Evolutionary conservation across 2,797 vertebrate species (phyloP).

Genomic region (Prionace glauca): DNA sequence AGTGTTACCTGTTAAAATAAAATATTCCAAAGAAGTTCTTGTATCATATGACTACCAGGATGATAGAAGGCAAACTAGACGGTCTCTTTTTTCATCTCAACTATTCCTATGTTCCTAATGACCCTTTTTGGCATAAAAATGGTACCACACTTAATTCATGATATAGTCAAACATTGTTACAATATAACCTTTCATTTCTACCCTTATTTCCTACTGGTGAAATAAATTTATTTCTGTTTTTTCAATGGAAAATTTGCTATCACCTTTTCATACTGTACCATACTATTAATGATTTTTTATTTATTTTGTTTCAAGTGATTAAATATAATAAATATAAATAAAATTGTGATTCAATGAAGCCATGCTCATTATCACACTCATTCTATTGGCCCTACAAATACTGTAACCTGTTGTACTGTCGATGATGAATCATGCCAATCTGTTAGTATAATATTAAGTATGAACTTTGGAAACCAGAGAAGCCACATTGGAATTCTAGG

Average conservation of each 20-base stretch:
- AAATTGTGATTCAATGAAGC: neutral
- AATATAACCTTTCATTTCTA: neutral
- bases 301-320: neutral
- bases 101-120: neutral
- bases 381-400: neutral
- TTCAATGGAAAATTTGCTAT: neutral
- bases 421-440: neutral
- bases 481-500: neutral
- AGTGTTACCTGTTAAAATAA: neutral
- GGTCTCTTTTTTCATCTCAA: neutral
- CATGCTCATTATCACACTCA: neutral
- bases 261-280: neutral
- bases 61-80: neutral
- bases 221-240: neutral
- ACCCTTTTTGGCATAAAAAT: neutral
- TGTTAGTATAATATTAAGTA: constrained; percentile 34
- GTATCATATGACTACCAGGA: neutral
- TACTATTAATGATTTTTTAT: neutral
- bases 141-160: neutral
- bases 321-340: neutral
- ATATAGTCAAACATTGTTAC: constrained; percentile 3
- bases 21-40: neutral
- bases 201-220: neutral
- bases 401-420: no score
- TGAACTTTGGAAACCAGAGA: neutral